A percentile compares a stretch with the other conserved stretches of the same genome.
Conservation (phyloP, 2,888 invertebrate genomes). For the Ashinkailepas kermadecensis region DNA sequence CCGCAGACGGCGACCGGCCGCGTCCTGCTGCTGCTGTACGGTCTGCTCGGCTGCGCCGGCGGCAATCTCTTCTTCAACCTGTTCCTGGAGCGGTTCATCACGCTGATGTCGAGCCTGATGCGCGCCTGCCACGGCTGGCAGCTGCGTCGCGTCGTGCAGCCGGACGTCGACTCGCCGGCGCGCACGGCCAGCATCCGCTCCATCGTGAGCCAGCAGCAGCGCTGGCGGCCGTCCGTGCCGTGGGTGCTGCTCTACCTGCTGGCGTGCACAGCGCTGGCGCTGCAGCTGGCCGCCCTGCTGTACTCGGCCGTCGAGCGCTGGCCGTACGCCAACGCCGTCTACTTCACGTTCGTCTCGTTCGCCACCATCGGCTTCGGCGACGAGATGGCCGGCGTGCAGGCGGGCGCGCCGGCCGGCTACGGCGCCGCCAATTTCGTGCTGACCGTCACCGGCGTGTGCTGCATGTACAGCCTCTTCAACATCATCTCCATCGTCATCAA, state of each 20-base stretch:
- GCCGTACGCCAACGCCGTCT: constrained; percentile 55
- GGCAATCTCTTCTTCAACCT: constrained; percentile 58
- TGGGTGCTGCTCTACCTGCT: constrained; percentile 57
- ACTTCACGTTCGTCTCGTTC: constrained; percentile 59
- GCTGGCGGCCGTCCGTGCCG: constrained; percentile 59
- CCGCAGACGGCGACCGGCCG: constrained; percentile 53
- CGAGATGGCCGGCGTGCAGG: constrained; percentile 47
- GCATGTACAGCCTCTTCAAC: constrained; percentile 56
- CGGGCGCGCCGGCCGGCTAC: constrained; percentile 45
- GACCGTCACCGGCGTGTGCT: constrained; percentile 55
- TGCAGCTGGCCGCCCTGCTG: constrained; percentile 50
- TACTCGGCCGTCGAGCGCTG: constrained; percentile 52
- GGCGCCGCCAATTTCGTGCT: constrained; percentile 52
- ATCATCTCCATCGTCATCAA: constrained; percentile 60
- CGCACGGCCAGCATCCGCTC: constrained; percentile 29
- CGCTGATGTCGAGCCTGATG: constrained; percentile 53
- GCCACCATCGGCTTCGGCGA: constrained; percentile 60
- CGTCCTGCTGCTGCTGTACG: constrained; percentile 53
- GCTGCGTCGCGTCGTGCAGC: constrained; percentile 35
- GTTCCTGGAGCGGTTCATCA: constrained; percentile 57
- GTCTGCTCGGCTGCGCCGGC: constrained; percentile 56
- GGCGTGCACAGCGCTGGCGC: constrained; percentile 50
- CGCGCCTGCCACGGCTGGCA: constrained; percentile 48
- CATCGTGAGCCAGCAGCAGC: constrained; percentile 30
- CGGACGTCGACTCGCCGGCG: constrained; percentile 31